phyloP scores from a whole-genome alignment of 2,113 vertebrate genomes.

The Rattus rattus region DNA sequence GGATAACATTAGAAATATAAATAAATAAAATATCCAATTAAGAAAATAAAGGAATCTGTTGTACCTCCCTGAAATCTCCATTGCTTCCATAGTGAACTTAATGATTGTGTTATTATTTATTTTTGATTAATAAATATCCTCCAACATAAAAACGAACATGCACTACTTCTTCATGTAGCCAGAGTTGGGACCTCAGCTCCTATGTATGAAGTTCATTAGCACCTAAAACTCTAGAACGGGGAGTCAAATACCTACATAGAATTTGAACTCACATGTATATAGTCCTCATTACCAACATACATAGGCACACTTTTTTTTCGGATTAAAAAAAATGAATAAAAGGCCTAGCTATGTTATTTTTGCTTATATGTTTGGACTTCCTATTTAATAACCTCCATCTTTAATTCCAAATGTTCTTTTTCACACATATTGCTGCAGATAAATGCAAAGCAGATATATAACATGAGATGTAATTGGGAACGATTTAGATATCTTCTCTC shows the following conservation, averaged over 20 bases:
- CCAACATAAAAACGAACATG: conserved; percentile 12
- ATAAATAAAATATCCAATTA: no score
- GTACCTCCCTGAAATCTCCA: conserved; percentile 59
- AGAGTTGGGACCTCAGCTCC: neutral
- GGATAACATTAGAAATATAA: no score
- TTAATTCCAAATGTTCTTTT: conserved; percentile 34
- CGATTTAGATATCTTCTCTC: conserved; percentile 31
- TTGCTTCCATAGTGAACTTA: conserved; percentile 70
- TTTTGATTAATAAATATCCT: conserved; percentile 80
- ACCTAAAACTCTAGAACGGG: neutral
- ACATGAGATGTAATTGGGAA: neutral
- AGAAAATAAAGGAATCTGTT: conserved; percentile 63
- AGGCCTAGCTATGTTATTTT: neutral
- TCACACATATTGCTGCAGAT: neutral
- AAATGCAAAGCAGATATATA: neutral
- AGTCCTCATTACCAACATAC: neutral
- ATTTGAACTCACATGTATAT: neutral
- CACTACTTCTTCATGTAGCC: neutral
- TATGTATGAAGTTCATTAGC: neutral
- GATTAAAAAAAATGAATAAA: neutral
- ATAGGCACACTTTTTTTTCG: neutral
- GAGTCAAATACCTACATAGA: neutral
- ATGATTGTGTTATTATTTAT: conserved; percentile 82
- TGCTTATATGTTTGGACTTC: neutral
- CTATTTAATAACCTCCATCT: neutral